A percentile compares a stretch with the other conserved stretches of the same genome.
Evolutionary conservation across 2,113 vertebrate species (phyloP).

Genomic region (Upupa epops): DNA sequence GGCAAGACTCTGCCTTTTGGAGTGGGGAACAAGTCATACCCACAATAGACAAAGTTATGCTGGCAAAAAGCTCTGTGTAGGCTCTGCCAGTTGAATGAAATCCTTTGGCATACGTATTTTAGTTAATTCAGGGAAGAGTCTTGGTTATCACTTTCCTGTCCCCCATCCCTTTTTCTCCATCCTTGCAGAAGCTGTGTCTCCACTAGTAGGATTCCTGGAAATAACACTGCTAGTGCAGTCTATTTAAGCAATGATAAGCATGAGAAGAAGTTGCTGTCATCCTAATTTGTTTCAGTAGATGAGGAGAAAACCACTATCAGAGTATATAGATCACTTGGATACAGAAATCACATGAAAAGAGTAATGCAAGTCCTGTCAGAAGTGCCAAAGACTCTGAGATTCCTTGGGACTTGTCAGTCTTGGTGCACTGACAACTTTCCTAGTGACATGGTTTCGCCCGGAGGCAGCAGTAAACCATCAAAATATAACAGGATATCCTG

Average conservation of each 20-base stretch:
- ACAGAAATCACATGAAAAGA: background rate
- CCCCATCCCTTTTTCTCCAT: background rate
- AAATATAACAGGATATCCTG: slow-evolving; percentile 14
- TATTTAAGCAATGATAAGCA: background rate
- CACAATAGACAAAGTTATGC: background rate
- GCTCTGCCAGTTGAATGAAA: slow-evolving; percentile 26
- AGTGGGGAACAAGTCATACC: slow-evolving; percentile 40
- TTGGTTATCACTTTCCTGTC: background rate
- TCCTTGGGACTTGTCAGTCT: slow-evolving; percentile 10
- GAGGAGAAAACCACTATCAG: background rate
- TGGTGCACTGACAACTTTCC: background rate
- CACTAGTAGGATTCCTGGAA: background rate
- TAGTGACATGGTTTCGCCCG: background rate
- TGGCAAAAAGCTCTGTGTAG: slow-evolving; percentile 3
- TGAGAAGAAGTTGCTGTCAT: background rate
- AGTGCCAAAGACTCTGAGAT: background rate
- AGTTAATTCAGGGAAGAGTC: background rate
- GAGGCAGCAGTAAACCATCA: slow-evolving; percentile 19
- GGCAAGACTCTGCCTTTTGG: slow-evolving; percentile 44
- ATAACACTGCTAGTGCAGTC: background rate
- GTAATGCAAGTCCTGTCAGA: background rate
- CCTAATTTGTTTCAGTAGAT: background rate
- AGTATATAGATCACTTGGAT: background rate
- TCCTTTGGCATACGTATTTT: background rate
- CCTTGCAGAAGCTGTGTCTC: background rate